Evolutionary conservation across 2,797 vertebrate genomes (phyloP), one percentile per base, ranked within the genome.

Genomic region (Staurois parvus): DNA sequence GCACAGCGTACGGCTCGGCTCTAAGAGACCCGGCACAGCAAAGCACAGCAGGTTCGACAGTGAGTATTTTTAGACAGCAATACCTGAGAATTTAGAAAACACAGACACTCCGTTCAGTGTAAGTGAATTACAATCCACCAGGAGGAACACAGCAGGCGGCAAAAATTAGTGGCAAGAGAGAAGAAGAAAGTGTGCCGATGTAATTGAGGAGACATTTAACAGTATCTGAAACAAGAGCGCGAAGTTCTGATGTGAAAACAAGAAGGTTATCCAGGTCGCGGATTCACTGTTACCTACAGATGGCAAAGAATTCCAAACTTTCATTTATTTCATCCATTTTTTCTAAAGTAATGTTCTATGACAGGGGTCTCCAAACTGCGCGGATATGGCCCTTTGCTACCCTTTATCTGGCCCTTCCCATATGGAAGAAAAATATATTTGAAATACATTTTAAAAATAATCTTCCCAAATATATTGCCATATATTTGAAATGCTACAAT

Each of bases 151-250:
- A 86, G 80, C 85, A 34, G 80, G 85, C 72, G 28, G 66, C 64
- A 29, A 73, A 37, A 83, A 74, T 74, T 67, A 86, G 52, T 37
- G 52, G 67, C 48, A 70, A 45, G 42, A 56, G 30, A 62, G 66
- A 86, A 40, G 80, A 68, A 28, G 52, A 66, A 83, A 79, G 78
- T 86, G 77, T 83, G 80, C 68, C 78, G 80, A 83, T 83, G 75
- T 45, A 34, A 83, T 73, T n/a, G 59, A 72, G n/a, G 28, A 78
- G 79, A 73, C 67, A 83, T 77, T 86, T 76, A 70, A 82, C 52
- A 76, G 85, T 73, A 66, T 72, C 30, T 45, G 67, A 34, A 72
- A 56, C 56, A 56, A 77, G 26, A 72, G 28, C 19, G 40, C 13
- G 37, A 72, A 73, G 42, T 45, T 32, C 64, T 56, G 67, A 75